Percentiles rank a stretch among this genome's conserved stretches.
These are phyloP conservation scores for Rhogogaster chlorosoma DNA, from an alignment of 2,888 invertebrate species.

Conservation along the genomic window DNA sequence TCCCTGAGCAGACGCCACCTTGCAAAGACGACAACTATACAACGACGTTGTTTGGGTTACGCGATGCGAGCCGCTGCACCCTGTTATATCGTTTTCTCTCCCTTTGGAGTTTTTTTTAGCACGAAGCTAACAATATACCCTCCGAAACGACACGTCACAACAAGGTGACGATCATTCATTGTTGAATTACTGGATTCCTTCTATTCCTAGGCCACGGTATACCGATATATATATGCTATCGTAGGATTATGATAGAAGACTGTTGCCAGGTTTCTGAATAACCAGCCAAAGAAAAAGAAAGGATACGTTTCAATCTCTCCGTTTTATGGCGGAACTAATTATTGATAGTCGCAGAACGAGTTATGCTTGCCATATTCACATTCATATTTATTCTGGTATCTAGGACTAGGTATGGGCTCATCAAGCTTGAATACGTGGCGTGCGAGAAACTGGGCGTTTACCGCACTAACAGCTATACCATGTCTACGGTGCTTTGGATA, in stretches of 20 bases:
- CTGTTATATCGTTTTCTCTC: constrained; percentile 1
- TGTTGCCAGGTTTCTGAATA: constrained; percentile 9
- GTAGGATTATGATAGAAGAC: not conserved
- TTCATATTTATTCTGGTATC: not conserved
- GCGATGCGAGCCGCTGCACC: not conserved
- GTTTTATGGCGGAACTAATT: constrained; percentile 16
- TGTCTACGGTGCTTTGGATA: not conserved
- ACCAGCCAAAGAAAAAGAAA: not conserved
- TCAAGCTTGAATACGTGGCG: not conserved
- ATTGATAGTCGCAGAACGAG: constrained; percentile 1
- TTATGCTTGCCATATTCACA: not conserved
- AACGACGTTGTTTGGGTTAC: constrained; percentile 45
- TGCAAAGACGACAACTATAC: constrained; percentile 28
- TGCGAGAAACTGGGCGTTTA: not conserved
- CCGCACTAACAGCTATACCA: not conserved
- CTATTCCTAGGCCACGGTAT: not conserved
- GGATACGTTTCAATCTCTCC: not conserved
- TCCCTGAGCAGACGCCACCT: constrained; percentile 19
- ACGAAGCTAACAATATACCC: not conserved
- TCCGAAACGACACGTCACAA: not conserved
- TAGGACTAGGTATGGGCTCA: not conserved
- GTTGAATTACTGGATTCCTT: not conserved
- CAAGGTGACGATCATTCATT: constrained; percentile 15
- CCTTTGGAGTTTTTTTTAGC: not conserved
- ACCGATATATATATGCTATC: not conserved